Conservation (phyloP, 2,113 vertebrate species). For the Gila orcuttii region DNA sequence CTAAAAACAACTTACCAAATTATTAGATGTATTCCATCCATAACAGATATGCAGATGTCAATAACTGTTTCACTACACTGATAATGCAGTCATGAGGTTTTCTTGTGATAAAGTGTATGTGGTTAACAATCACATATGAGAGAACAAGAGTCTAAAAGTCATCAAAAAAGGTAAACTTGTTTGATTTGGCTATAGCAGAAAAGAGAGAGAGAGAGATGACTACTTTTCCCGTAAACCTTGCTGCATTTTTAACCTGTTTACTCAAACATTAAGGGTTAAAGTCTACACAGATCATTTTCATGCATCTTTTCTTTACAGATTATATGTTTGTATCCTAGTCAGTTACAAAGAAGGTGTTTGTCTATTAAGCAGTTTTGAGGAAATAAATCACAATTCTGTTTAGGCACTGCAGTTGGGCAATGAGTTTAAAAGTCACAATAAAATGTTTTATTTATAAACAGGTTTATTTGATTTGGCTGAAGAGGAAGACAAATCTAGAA, state of each 20-base stretch:
- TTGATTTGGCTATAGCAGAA: conserved; percentile 69
- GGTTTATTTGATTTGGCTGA: conserved; percentile 71
- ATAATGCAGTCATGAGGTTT: conserved; percentile 1
- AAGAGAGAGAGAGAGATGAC: conserved; percentile 8
- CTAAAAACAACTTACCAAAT: conserved; percentile 54
- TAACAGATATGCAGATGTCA: conserved; percentile 20
- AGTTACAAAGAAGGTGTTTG: background rate
- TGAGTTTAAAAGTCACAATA: conserved; percentile 57
- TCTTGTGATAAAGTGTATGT: conserved; percentile 17
- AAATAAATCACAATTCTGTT: background rate
- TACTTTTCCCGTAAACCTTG: conserved; percentile 49
- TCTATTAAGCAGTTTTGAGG: background rate
- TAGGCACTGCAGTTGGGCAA: background rate
- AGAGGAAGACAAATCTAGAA: conserved; percentile 22
- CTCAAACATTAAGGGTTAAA: conserved; percentile 19
- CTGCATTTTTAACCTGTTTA: background rate
- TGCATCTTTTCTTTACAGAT: background rate
- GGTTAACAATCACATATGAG: background rate
- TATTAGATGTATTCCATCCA: conserved; percentile 48
- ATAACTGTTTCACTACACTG: background rate
- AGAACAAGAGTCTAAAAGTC: conserved; percentile 63
- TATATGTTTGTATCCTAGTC: background rate
- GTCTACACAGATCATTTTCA: conserved; percentile 19
- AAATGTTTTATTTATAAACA: conserved; percentile 30
- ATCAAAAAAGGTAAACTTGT: conserved; percentile 59